Conservation (phyloP, 2,797 vertebrate species). For the Poecile montanus region DNA sequence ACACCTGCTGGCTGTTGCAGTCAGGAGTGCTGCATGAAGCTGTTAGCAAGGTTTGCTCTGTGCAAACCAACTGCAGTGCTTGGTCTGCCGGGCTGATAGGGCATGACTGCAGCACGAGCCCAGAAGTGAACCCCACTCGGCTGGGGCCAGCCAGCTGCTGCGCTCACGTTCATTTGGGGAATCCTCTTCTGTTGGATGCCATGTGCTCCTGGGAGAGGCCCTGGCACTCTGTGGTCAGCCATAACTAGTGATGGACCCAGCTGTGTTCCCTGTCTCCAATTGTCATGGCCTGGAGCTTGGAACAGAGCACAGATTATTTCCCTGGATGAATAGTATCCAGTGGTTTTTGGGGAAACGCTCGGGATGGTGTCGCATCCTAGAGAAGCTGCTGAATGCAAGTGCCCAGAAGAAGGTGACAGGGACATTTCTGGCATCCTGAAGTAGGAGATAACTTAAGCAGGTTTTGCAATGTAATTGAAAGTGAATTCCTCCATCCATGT, state of each 20-base stretch:
- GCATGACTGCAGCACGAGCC: background rate
- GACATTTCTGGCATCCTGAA: background rate
- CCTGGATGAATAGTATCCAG: background rate
- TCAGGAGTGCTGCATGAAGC: background rate
- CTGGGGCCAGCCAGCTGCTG: background rate
- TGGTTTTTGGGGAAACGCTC: background rate
- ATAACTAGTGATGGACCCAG: background rate
- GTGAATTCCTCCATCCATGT: background rate
- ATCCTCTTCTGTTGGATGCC: background rate
- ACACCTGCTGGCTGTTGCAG: fast-evolving
- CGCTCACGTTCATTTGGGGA: background rate
- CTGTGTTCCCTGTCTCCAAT: background rate
- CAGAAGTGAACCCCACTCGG: background rate
- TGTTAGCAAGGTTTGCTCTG: background rate
- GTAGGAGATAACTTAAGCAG: background rate
- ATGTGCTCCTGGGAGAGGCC: background rate
- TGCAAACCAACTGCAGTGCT: background rate
- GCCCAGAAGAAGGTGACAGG: background rate
- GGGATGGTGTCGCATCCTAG: background rate
- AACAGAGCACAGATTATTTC: background rate
- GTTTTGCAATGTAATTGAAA: background rate
- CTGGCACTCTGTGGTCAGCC: background rate
- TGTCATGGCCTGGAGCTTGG: background rate
- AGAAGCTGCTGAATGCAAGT: background rate
- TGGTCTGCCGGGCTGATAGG: background rate